Base-by-base conservation (phyloP, 2,888 invertebrate species). In the Sipunculus nudus region DNA sequence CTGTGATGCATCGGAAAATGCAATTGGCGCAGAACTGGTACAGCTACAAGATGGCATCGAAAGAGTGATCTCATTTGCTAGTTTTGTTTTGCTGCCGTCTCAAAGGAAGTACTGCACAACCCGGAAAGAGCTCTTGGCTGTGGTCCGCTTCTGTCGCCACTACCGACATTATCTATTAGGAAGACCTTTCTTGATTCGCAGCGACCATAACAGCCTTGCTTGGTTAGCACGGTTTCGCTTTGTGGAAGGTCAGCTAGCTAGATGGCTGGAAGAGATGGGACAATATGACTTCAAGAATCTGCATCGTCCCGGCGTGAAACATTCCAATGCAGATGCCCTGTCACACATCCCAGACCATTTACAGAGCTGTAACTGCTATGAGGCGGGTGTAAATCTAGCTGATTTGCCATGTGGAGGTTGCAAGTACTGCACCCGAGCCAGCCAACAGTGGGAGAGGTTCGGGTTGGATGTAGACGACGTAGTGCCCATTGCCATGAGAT, bases 261-360 rank as follows among this genome's bases (percentile, higher is more conserved):
- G 32, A 16, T 48, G 48, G 28, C 32, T 48, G 29, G 48, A 28
- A 3, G 48, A 48, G 29, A n/a, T 48, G 3, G 16, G 23, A 3
- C 48, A 48, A 19, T 48, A 48, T 29, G 29, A 29, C 19, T n/a
- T n/a, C n/a, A n/a, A n/a, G n/a, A n/a, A 31, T n/a, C 29, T 28
- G 16, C 48, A 48, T 29, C 29, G 32, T 10, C 48, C 32, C 3
- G 48, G 32, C 32, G 32, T 6, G 5, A 26, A 29, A 48, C 31
- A 48, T 31, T n/a, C 31, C 29, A 48, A 48, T 48, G 48, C 32
- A 5, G 48, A 48, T 29, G 29, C 29, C 29, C 26, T 48, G 23
- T 48, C 48, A 16, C 5, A 32, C 5, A 48, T 48, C 4, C 31
- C 48, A 4, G 16, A 8, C 23, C 8, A 28, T 10, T 16, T 10